Base-by-base conservation (phyloP, 2,113 vertebrate species). In the Bambusicola thoracicus region DNA sequence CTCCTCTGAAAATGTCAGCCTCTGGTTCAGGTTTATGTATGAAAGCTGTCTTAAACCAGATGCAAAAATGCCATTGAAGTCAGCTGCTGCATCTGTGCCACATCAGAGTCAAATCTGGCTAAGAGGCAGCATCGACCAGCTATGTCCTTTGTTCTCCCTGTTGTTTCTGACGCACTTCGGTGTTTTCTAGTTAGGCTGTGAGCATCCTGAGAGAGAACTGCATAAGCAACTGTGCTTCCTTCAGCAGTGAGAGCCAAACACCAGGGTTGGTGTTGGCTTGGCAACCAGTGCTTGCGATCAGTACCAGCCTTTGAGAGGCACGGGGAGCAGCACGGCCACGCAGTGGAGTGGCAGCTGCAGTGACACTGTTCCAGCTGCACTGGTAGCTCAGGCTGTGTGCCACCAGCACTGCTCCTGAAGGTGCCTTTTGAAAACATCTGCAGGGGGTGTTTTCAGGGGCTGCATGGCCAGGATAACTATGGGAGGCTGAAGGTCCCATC, bases 181-280 rank as follows among this genome's bases (percentile, higher is more conserved):
- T 58, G 44, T 59, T 82, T 66, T 66, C 43, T 61, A 46, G 32
- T 40, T 62, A 27, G 2, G 7, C 7, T 14, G 11, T 29, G n/a
- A 87, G 29, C 74, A 12, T 10, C 1, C 0, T 58, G 65, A 85
- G 87, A 66, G 11, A 41, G 66, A 53, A 66, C 16, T 81, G 44
- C 69, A 34, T 44, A 49, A 89, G 87, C 68, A 87, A 72, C 72
- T 82, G 48, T 83, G 73, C 63, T 90, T 76, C 91, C 75, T 87
- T 89, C 62, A 77, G 81, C 55, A 89, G 32, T 12, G 14, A 36
- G 63, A 87, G 75, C 5, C 1, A 44, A 34, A 46, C 0, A 32
- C 29, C 58, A 41, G 9, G 65, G 63, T 75, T 48, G 5, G 1
- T 55, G 94, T 97, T 95, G 93, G 76, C 93, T 70, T 95, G 90